phyloP scores from a whole-genome alignment of 2,797 vertebrate species.

The Eleutherodactylus coqui region DNA sequence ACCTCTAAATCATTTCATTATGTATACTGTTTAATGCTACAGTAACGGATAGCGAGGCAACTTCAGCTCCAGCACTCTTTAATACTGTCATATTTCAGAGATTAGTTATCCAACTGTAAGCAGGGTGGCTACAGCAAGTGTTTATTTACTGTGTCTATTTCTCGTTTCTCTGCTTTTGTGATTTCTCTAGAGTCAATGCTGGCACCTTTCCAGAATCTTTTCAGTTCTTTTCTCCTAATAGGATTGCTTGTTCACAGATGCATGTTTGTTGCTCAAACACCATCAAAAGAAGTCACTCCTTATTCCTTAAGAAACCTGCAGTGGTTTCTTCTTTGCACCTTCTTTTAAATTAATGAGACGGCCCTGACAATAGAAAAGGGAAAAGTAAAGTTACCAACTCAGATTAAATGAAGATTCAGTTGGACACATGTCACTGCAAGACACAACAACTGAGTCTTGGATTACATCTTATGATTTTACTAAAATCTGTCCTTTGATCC shows the following conservation, averaged over 20 bases:
- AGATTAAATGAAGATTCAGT: not conserved
- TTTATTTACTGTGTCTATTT: constrained; percentile 45
- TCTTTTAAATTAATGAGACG: constrained; percentile 1
- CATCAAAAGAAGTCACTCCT: constrained; percentile 26
- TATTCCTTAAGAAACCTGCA: constrained; percentile 4
- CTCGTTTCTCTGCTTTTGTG: constrained; percentile 31
- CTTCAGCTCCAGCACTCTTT: not conserved
- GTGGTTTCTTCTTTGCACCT: not conserved
- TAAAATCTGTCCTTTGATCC: not conserved
- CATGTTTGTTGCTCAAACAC: constrained; percentile 30
- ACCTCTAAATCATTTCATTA: constrained; percentile 20
- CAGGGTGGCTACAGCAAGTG: constrained; percentile 27
- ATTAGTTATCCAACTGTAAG: constrained; percentile 23
- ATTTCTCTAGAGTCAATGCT: constrained; percentile 40
- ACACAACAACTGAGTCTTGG: not conserved
- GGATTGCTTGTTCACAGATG: constrained; percentile 40
- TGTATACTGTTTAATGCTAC: constrained; percentile 11
- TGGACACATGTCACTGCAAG: not conserved
- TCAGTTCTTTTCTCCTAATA: constrained; percentile 31
- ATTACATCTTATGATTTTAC: not conserved
- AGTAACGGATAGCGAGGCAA: not conserved
- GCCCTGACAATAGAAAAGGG: not conserved
- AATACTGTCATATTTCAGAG: constrained; percentile 31
- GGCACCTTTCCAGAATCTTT: constrained; percentile 29
- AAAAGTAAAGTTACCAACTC: not conserved